Evolutionary conservation across 2,113 vertebrate species (phyloP), one percentile per base, ranked within the genome.

Genomic region (Hyperopisus bebe): DNA sequence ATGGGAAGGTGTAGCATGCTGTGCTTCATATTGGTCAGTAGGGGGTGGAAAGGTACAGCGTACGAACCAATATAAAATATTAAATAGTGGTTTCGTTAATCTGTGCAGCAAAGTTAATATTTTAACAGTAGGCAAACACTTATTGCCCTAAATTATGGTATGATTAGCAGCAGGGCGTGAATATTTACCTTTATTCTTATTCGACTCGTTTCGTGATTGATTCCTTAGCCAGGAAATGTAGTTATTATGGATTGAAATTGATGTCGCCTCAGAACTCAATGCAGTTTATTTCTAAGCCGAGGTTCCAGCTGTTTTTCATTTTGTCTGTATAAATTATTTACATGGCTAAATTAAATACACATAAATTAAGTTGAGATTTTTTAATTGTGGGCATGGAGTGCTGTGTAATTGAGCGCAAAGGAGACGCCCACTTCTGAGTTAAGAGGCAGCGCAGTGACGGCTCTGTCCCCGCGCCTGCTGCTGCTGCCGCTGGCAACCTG

Each of bases 381-480:
- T 35, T 5, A 89, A 48, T 77, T 46, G 62, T 58, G 47, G 44
- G 47, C 24, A 44, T 15, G 48, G 66, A 77, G 17, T 51, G 8
- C 27, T 5, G 46, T 53, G n/a, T 55, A n/a, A n/a, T 83, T 89
- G 47, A 62, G 50, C 58, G 46, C 21, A 42, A 88, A 86, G 90
- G 91, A 82, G 46, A 93, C 92, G 92, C 92, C 92, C 92, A 92
- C 91, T 31, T 90, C 27, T 42, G 35, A 66, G 86, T 86, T 86
- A 51, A 53, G 24, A 31, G 62, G 62, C 27, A 70, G 27, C 62
- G 62, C 62, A 13, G 62, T 70, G n/a, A 70, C 62, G 62, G 62
- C n/a, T 70, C n/a, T 27, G 62, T 70, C 62, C 27, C 27, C 62
- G 27, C n/a, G 62, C n/a, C 1, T 70, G 62, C 62, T 31, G 62